phyloP scores from a whole-genome alignment of 1,140 invertebrate genomes.

The Drosophila cardini region DNA sequence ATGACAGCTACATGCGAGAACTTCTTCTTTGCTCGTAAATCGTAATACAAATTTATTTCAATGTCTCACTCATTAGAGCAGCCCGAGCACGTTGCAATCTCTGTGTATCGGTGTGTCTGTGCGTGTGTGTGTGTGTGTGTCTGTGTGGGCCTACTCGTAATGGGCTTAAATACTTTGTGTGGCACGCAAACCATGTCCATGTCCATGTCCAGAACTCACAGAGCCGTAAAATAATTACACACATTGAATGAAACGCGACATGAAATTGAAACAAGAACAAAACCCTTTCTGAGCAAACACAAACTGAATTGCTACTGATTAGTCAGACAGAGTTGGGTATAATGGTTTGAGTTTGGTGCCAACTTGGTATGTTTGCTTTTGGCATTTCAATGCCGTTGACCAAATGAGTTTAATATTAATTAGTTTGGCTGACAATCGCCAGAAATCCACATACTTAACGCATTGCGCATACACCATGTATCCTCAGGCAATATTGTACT shows the following conservation, averaged over 20 bases:
- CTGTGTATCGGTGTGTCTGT: no score
- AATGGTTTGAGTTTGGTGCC: constrained; percentile 3
- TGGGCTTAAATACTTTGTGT: constrained; percentile 50
- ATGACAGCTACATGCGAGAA: constrained; percentile 46
- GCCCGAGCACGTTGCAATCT: constrained; percentile 56
- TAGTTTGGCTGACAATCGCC: constrained; percentile 56
- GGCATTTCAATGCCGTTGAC: constrained; percentile 71
- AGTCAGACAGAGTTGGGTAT: neutral
- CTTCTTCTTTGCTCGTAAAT: neutral
- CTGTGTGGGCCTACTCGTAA: constrained; percentile 12
- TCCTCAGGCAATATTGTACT: neutral
- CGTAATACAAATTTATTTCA: constrained; percentile 58
- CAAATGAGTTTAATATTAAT: constrained; percentile 80
- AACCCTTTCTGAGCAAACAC: neutral
- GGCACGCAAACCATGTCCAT: constrained; percentile 47
- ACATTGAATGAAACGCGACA: constrained; percentile 75
- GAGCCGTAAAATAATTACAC: constrained; percentile 74
- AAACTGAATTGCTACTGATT: neutral
- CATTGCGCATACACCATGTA: constrained; percentile 46
- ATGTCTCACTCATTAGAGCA: constrained; percentile 57
- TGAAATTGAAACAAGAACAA: constrained; percentile 47
- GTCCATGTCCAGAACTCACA: constrained; percentile 37
- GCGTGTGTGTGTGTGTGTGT: no score
- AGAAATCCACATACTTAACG: constrained; percentile 16
- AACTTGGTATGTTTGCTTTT: constrained; percentile 46